Evolutionary conservation across 37 sponge, comb jelly and placozoan genomes (phyloP), one percentile per base, ranked within the genome.

Genomic region (Agelas oroides): DNA sequence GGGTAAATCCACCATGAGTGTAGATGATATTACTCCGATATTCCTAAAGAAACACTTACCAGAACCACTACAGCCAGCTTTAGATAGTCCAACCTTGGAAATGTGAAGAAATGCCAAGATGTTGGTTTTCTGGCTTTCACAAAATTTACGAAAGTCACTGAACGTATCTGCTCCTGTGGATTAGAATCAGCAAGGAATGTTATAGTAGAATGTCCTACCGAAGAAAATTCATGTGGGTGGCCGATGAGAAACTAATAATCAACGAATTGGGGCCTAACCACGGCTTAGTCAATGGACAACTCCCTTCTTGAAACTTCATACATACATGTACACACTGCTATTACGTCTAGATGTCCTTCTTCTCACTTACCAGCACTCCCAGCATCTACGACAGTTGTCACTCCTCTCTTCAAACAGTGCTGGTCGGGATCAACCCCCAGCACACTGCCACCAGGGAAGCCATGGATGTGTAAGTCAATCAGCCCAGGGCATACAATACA

Each of bases 371-470:
- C 81, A 68, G 81, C 70, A 81, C 87, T 87, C 15, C 87, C 87
- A 71, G 87, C 87, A 70, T 87, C 87, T 1, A 87, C 80, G 33
- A 79, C 80, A 16, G 87, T 87, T n/a, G 87, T 87, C 34, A 87
- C 87, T 20, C 80, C 87, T 53, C 87, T 66, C 27, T 24, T 18
- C 35, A 87, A 53, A 25, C 80, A 87, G 25, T 35, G 41, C n/a
- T 72, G 38, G 33, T 87, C 87, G 6, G 78, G 79, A 36, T 87
- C 80, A 8, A 87, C 40, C 21, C 87, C 87, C 28, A 87, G 80
- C 23, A 46, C 17, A 20, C 80, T 79, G 54, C 79, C 80, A 2
- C 70, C 61, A 31, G 77, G 74, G 40, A 77, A 87, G 33, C 87
- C 40, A 37, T 87, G 87, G 1, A 79, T 53, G 46, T 87, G 87